phyloP scores from a whole-genome alignment of 2,797 vertebrate genomes.

The Alauda arvensis region DNA sequence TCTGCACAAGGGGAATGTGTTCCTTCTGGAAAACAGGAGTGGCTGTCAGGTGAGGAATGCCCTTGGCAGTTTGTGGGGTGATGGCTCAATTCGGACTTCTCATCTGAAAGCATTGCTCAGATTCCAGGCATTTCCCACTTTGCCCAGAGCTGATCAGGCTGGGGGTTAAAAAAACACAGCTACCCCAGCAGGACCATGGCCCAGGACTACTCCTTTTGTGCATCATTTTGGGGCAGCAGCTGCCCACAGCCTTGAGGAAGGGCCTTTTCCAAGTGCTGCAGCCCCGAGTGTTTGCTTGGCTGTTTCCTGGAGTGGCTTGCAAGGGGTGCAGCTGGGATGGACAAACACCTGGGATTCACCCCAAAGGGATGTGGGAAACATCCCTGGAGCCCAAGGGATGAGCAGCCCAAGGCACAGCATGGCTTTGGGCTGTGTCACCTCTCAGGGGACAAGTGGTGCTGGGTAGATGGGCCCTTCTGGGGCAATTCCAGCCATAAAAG shows the following conservation, averaged over 20 bases:
- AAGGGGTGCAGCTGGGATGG: slow-evolving; percentile 10
- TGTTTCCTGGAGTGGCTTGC: background rate
- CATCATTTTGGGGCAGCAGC: background rate
- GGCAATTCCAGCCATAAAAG: background rate
- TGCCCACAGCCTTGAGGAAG: background rate
- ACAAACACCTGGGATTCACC: background rate
- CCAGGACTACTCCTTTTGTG: background rate
- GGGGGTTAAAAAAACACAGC: background rate
- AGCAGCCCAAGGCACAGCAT: rapidly evolving
- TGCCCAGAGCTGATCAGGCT: background rate
- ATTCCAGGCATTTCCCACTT: background rate
- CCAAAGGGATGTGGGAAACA: background rate
- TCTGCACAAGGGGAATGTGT: background rate
- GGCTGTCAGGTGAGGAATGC: background rate
- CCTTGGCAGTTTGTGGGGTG: background rate
- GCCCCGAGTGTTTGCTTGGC: background rate
- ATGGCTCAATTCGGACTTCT: background rate
- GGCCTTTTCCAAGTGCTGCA: background rate
- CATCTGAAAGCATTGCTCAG: background rate
- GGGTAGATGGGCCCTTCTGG: background rate
- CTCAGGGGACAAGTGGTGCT: background rate
- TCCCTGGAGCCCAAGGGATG: background rate
- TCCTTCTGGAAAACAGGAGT: background rate
- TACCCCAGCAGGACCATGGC: background rate
- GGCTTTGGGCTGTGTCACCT: background rate